phyloP scores from a whole-genome alignment of 2,888 invertebrate species.

The Synergus itoensis region DNA sequence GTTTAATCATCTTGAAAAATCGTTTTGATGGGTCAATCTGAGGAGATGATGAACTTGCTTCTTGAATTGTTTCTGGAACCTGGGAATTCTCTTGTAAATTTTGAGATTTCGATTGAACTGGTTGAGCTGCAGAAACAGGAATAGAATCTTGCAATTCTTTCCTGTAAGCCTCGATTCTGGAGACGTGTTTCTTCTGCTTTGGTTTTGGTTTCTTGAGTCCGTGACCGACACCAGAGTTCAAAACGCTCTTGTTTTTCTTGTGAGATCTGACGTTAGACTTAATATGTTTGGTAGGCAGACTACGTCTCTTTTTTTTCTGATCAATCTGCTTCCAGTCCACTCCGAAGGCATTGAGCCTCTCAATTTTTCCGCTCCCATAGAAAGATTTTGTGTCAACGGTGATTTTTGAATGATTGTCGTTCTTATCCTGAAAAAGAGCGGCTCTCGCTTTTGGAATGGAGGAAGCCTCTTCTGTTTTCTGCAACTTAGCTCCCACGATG shows the following conservation, averaged over 20 bases:
- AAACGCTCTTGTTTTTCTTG: constrained; percentile 80
- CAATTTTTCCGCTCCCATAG: constrained; percentile 61
- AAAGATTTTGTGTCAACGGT: constrained; percentile 67
- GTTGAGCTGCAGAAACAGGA: not conserved
- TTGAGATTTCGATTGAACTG: not conserved
- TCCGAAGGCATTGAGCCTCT: constrained; percentile 35
- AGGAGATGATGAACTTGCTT: not conserved
- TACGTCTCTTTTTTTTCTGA: constrained; percentile 51
- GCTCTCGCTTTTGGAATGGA: constrained; percentile 68
- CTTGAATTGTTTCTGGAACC: not conserved
- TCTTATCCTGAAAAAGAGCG: constrained; percentile 68
- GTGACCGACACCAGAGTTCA: constrained; percentile 84
- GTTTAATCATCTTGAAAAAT: constrained; percentile 77
- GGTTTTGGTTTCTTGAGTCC: constrained; percentile 81
- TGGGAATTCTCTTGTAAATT: constrained; percentile 6
- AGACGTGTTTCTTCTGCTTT: constrained; percentile 76
- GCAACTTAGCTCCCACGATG: constrained; percentile 56
- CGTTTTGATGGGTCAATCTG: constrained; percentile 69
- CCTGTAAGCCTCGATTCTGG: constrained; percentile 51
- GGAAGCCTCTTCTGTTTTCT: constrained; percentile 61
- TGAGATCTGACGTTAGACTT: constrained; percentile 59
- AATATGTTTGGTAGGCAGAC: constrained; percentile 44
- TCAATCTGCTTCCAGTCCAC: constrained; percentile 43
- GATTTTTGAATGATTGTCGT: constrained; percentile 47
- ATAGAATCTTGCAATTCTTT: constrained; percentile 27